Evolutionary conservation across 2,888 invertebrate species (phyloP).

Genomic region (Sinohyriopsis cumingii): DNA sequence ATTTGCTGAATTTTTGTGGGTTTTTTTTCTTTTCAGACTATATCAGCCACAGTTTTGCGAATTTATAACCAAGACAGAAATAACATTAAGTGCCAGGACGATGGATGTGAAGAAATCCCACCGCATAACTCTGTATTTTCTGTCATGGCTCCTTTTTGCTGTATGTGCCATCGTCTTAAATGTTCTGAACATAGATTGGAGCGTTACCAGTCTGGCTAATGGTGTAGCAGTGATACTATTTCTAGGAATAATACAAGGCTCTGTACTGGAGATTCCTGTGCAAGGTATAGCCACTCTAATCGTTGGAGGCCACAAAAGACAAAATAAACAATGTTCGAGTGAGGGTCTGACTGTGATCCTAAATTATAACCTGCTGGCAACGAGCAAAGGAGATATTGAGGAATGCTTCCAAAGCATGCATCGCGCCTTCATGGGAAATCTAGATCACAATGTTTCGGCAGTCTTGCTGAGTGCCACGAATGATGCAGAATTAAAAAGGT

Average conservation of each 20-base stretch:
- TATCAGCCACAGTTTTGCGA: too few species aligned
- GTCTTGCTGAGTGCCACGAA: conserved; percentile 23
- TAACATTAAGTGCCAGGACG: too few species aligned
- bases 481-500: conserved; percentile 2
- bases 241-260: neutral
- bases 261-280: conserved; percentile 1
- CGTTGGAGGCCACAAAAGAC: neutral
- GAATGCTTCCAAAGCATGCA: conserved; percentile 20
- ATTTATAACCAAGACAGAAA: too few species aligned
- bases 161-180: neutral
- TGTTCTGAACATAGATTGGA: conserved; percentile 3
- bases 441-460: conserved; percentile 13
- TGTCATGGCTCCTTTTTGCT: conserved; percentile 3
- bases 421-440: conserved; percentile 22
- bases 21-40: too few species aligned
- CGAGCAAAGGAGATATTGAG: conserved; percentile 17
- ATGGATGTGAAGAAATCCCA: too few species aligned
- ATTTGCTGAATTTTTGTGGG: too few species aligned
- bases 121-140: conserved; percentile 1
- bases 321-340: neutral
- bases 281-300: conserved; percentile 2
- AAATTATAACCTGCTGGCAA: conserved; percentile 29
- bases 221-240: conserved; percentile 2
- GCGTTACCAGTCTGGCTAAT: neutral
- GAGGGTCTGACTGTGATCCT: conserved; percentile 5